These are phyloP conservation scores for Phania funesta DNA, from an alignment of 2,888 invertebrate species.

Conservation along the genomic window DNA sequence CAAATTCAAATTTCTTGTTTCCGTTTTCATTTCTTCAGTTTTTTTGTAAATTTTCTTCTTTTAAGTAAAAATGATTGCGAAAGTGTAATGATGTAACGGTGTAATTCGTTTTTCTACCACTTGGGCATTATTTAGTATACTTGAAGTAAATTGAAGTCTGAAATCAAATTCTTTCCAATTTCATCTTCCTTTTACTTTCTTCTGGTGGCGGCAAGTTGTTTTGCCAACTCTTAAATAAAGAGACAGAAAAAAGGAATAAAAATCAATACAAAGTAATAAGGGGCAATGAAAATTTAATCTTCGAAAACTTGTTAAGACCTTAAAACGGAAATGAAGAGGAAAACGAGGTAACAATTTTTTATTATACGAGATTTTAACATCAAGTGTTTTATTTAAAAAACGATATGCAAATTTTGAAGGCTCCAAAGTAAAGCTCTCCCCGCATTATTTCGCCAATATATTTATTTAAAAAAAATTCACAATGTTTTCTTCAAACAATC, in stretches of 20 bases:
- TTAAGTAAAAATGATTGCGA: conserved; percentile 15
- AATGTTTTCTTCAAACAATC: too few species aligned
- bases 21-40: conserved; percentile 47
- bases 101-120: conserved; percentile 68
- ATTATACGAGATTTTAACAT: neutral
- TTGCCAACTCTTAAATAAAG: conserved; percentile 15
- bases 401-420: neutral
- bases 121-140: conserved; percentile 67
- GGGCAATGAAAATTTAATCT: conserved; percentile 61
- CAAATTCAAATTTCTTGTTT: conserved; percentile 68
- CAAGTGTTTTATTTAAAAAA: neutral
- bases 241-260: neutral
- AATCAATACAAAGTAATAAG: conserved; percentile 51
- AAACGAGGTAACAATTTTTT: conserved; percentile 18
- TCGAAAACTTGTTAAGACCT: conserved; percentile 55
- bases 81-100: conserved; percentile 33
- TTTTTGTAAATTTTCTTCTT: neutral
- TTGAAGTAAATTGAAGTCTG: conserved; percentile 65
- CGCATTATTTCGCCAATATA: too few species aligned
- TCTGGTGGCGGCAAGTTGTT: neutral
- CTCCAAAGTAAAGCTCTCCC: too few species aligned
- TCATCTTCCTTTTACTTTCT: neutral
- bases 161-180: conserved; percentile 14
- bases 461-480: too few species aligned
- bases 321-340: conserved; percentile 57